Evolutionary conservation across 2,797 vertebrate species (phyloP).

Genomic region (Prunella strophiata): DNA sequence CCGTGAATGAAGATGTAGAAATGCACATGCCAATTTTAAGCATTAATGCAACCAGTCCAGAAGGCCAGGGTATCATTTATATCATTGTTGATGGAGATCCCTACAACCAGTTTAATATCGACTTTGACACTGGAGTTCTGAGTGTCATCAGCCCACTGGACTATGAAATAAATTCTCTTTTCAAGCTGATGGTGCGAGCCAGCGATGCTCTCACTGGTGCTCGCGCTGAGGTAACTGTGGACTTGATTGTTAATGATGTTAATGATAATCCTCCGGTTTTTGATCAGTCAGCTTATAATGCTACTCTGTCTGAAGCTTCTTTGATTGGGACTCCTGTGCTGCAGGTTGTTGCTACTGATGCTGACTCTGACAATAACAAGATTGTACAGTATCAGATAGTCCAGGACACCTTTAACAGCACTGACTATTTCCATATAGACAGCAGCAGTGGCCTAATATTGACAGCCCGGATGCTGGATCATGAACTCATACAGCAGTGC

Average conservation of each 20-base stretch:
- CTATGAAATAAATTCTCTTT: slow-evolving; percentile 85
- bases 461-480: slow-evolving; percentile 92
- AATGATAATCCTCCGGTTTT: slow-evolving; percentile 95
- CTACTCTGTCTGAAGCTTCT: slow-evolving; percentile 90
- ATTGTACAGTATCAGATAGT: slow-evolving; percentile 92
- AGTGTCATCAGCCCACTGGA: slow-evolving; percentile 90
- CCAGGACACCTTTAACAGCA: slow-evolving; percentile 90
- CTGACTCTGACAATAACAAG: slow-evolving; percentile 91
- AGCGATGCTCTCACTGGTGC: slow-evolving; percentile 94
- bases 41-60: slow-evolving; percentile 95
- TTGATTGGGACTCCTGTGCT: slow-evolving; percentile 94
- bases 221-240: slow-evolving; percentile 91
- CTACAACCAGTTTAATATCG: slow-evolving; percentile 91
- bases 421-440: slow-evolving; percentile 97
- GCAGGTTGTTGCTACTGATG: slow-evolving; percentile 89
- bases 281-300: slow-evolving; percentile 84
- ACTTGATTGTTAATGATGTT: slow-evolving; percentile 88
- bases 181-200: slow-evolving; percentile 90
- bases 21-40: slow-evolving; percentile 90
- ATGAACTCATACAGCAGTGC: slow-evolving; percentile 88
- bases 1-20: slow-evolving; percentile 88
- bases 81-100: slow-evolving; percentile 93
- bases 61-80: slow-evolving; percentile 96
- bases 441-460: slow-evolving; percentile 94
- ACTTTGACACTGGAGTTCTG: slow-evolving; percentile 95